Percentiles rank a stretch among this genome's conserved stretches.
Conservation (phyloP, 1,140 invertebrate genomes). For the Drosophila arizonae region DNA sequence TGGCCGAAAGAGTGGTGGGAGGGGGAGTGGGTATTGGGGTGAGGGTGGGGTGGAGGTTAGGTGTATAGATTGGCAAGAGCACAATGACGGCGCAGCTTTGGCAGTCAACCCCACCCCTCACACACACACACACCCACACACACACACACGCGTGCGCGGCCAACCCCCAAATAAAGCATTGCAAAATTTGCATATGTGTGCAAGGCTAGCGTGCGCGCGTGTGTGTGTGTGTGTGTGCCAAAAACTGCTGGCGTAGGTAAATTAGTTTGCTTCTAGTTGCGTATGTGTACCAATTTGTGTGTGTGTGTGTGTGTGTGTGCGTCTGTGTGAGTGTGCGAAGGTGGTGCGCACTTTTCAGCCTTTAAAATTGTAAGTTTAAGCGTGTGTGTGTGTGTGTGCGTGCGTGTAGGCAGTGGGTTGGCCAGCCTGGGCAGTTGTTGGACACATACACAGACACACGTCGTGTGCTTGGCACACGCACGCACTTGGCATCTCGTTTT, state of each 20-base stretch:
- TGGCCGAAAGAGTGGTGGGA: neutral
- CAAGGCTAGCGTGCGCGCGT: constrained; percentile 42
- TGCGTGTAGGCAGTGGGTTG: constrained; percentile 17
- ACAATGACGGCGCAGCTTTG: constrained; percentile 49
- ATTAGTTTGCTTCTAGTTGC: constrained; percentile 56
- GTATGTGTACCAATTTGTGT: constrained; percentile 2
- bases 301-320: neutral
- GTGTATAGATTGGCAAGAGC: constrained; percentile 3
- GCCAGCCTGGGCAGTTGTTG: constrained; percentile 63
- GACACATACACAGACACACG: constrained; percentile 43
- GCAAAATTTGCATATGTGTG: constrained; percentile 69
- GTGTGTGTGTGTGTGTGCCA: constrained; percentile 31
- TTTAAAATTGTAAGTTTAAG: constrained; percentile 56
- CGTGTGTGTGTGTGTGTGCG: constrained; percentile 20
- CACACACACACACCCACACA: constrained; percentile 17
- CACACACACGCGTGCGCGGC: constrained; percentile 18
- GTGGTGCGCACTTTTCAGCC: constrained; percentile 42
- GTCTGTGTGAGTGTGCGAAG: constrained; percentile 23
- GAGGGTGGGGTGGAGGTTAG: neutral
- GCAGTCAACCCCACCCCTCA: constrained; percentile 11
- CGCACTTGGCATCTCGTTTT: constrained; percentile 52
- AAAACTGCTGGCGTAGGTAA: constrained; percentile 78
- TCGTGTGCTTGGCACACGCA: neutral
- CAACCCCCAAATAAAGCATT: constrained; percentile 69
- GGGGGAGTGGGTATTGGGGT: constrained; percentile 1